Conservation (phyloP, 2,888 invertebrate genomes). For the Drosophila kambysellisi region DNA sequence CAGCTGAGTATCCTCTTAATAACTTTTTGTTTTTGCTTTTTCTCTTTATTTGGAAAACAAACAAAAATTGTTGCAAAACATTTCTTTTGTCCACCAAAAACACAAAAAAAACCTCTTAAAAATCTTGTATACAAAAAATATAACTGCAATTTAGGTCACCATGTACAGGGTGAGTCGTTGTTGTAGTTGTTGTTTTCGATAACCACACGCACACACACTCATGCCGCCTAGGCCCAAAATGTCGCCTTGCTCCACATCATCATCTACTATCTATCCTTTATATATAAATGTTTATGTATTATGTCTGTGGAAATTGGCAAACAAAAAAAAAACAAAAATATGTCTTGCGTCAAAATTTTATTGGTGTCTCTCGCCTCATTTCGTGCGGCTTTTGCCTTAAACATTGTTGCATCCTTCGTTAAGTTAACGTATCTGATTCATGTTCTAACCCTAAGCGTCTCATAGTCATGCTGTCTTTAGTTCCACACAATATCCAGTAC, state of each 20-base stretch:
- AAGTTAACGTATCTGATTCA: slow-evolving; percentile 65
- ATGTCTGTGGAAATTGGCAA: slow-evolving; percentile 65
- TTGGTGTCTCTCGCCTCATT: slow-evolving; percentile 72
- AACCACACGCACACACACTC: slow-evolving; percentile 80
- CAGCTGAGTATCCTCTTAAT: slow-evolving; percentile 68
- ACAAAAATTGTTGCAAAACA: slow-evolving; percentile 62
- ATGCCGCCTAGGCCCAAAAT: slow-evolving; percentile 66
- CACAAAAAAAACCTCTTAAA: slow-evolving; percentile 49
- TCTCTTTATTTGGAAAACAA: slow-evolving; percentile 69
- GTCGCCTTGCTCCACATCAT: slow-evolving; percentile 58
- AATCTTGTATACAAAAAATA: slow-evolving; percentile 50
- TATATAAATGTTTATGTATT: slow-evolving; percentile 16
- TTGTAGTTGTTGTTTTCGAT: slow-evolving; percentile 82
- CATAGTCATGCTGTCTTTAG: slow-evolving; percentile 46
- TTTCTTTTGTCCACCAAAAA: slow-evolving; percentile 41
- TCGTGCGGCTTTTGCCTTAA: slow-evolving; percentile 55
- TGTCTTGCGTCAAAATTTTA: slow-evolving; percentile 67
- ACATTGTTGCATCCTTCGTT: slow-evolving; percentile 52
- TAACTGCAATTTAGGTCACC: slow-evolving; percentile 84
- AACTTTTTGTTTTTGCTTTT: slow-evolving; percentile 79
- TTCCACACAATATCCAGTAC: neutral
- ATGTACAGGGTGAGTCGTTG: slow-evolving; percentile 85
- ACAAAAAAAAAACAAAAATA: slow-evolving; percentile 25
- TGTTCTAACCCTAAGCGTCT: slow-evolving; percentile 56
- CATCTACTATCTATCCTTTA: slow-evolving; percentile 51